phyloP scores from a whole-genome alignment of 1,140 invertebrate genomes.

The Drosophila subobscura region DNA sequence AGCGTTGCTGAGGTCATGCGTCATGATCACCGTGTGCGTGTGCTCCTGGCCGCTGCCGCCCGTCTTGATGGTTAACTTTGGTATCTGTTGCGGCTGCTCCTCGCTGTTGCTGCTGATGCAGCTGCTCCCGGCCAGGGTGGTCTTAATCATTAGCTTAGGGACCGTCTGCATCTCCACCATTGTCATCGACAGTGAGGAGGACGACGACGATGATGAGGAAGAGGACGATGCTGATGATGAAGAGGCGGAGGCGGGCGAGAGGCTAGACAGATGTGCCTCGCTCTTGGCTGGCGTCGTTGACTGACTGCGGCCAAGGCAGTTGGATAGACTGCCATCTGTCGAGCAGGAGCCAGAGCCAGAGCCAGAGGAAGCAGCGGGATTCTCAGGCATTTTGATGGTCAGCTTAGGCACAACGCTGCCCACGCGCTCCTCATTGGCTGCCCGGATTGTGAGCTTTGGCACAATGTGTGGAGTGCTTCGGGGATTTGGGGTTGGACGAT shows the following conservation, averaged over 20 bases:
- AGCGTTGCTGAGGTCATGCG: conserved; percentile 65
- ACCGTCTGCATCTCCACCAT: conserved; percentile 51
- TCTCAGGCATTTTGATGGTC: conserved; percentile 79
- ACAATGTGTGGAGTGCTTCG: conserved; percentile 71
- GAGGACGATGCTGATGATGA: conserved; percentile 60
- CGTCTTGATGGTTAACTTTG: conserved; percentile 78
- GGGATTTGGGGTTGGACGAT: conserved; percentile 7
- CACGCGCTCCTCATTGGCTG: conserved; percentile 69
- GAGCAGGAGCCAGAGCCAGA: conserved; percentile 9
- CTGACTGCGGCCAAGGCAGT: conserved; percentile 9
- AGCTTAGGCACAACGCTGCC: conserved; percentile 77
- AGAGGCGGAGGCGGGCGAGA: conserved; percentile 68
- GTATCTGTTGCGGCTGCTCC: conserved; percentile 58
- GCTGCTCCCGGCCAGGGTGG: conserved; percentile 64
- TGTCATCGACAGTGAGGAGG: conserved; percentile 20
- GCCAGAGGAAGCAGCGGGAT: conserved; percentile 20
- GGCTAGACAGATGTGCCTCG: conserved; percentile 68
- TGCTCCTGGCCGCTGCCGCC: conserved; percentile 35
- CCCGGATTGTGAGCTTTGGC: conserved; percentile 79
- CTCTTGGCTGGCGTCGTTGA: conserved; percentile 28
- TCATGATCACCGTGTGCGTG: conserved; percentile 76
- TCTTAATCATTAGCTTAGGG: conserved; percentile 81
- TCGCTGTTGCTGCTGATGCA: conserved; percentile 38
- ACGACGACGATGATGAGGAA: conserved; percentile 51
- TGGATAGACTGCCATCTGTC: no score